phyloP scores from a whole-genome alignment of 2,888 invertebrate species.

The Stenodema calcarata region DNA sequence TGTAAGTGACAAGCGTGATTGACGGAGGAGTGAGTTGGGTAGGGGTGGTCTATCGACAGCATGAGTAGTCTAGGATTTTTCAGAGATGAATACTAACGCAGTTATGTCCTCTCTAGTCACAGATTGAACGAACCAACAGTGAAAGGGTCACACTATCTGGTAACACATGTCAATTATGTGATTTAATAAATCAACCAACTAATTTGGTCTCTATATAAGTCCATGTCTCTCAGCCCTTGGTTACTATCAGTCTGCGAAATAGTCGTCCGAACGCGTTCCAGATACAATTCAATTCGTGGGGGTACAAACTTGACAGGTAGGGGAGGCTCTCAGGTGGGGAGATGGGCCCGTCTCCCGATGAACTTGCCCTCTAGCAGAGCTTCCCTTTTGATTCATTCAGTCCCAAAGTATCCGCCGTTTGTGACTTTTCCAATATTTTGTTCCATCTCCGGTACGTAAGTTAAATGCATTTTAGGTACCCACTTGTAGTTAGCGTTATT shows the following conservation, averaged over 20 bases:
- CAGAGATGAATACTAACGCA: no score
- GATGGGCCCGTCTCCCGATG: background rate
- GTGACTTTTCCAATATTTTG: background rate
- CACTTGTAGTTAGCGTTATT: no score
- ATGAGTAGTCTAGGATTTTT: no score
- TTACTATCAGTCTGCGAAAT: background rate
- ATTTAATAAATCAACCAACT: no score
- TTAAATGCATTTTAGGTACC: background rate
- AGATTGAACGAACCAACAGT: no score
- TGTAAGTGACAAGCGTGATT: no score
- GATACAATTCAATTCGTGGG: background rate
- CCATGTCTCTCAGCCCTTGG: background rate
- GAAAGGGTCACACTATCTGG: no score
- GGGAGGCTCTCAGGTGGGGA: background rate
- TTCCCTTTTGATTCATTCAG: background rate
- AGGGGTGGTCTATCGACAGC: no score
- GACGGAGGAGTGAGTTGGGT: no score
- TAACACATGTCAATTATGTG: no score
- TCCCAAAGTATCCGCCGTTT: background rate
- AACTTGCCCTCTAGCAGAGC: background rate
- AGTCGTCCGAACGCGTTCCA: background rate
- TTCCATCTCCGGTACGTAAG: background rate
- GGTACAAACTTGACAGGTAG: background rate
- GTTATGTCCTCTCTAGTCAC: no score
- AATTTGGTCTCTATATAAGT: no score